Evolutionary conservation across 2,113 vertebrate species (phyloP), one percentile per base, ranked within the genome.

Genomic region (Meleagris gallopavo): DNA sequence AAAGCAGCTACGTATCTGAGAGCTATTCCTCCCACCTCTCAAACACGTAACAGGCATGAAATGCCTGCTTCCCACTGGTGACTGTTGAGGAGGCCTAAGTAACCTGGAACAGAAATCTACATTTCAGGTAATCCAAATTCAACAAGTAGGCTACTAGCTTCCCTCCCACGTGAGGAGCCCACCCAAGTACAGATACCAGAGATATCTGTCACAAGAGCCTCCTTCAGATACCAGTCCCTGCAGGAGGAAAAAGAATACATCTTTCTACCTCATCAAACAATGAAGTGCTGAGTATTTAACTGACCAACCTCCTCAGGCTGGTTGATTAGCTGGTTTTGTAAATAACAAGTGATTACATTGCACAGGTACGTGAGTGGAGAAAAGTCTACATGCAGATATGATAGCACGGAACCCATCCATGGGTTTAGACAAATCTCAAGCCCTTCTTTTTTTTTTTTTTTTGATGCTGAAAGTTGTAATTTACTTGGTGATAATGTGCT

Each of bases 191-290:
- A 29, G 13, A 30, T 74, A 36, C 36, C 21, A 46, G 66, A 73
- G 15, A n/a, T 36, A 45, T 2, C 11, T 30, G 3, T 41, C 69
- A 46, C 10, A 65, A 48, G 8, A 82, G 13, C 16, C 34, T 66
- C 0, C 1, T 12, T 60, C 27, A 29, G 8, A 41, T 71, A 19
- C 8, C 11, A 25, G 36, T 30, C 15, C 6, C 9, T 22, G 29
- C 9, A 58, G 24, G 5, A 88, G 40, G 40, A 55, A 83, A 74
- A 13, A 32, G 6, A 20, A 8, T 18, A 6, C 25, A 75, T 75
- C 20, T 64, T 24, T 75, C 17, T 41, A 25, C 1, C 1, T n/a
- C 15, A n/a, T 27, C 2, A 2, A 13, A 34, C 5, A 41, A 29
- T 14, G 36, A 81, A 77, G 8, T 32, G 27, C 13, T 30, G 46